Evolutionary conservation across 2,888 invertebrate genomes (phyloP).

Genomic region (Luperina testacea): DNA sequence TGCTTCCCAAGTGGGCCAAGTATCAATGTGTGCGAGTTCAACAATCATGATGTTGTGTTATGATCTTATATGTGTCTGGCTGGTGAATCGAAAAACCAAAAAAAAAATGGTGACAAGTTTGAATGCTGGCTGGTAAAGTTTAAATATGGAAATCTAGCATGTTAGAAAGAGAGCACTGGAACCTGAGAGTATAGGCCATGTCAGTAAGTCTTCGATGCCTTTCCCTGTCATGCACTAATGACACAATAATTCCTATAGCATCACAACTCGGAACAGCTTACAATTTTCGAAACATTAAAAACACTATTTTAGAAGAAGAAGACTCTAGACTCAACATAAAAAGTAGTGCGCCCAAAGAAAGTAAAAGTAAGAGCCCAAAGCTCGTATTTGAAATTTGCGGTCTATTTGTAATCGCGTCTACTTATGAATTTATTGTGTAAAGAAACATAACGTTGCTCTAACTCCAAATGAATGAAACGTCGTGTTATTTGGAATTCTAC

Average conservation of each 20-base stretch:
- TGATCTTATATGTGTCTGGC: conserved; percentile 26
- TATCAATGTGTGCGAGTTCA: conserved; percentile 59
- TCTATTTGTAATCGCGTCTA: background rate
- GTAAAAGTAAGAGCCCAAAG: no score
- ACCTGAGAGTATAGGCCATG: background rate
- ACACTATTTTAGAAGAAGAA: background rate
- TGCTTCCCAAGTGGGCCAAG: conserved; percentile 79
- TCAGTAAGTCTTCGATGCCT: background rate
- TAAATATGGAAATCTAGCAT: background rate
- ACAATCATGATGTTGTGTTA: conserved; percentile 43
- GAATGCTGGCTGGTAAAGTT: background rate
- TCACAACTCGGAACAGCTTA: background rate
- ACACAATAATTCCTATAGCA: no score
- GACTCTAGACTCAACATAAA: background rate
- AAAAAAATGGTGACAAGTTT: background rate
- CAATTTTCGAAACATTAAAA: background rate
- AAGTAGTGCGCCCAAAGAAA: background rate
- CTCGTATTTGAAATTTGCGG: background rate
- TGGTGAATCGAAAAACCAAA: background rate
- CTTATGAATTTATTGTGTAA: background rate
- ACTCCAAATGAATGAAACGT: conserved; percentile 24
- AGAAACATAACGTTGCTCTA: background rate
- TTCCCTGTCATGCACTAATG: background rate
- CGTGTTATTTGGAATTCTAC: conserved; percentile 16
- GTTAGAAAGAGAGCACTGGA: background rate